Evolutionary conservation across 2,113 vertebrate species (phyloP).

Genomic region (Varanus salvator): DNA sequence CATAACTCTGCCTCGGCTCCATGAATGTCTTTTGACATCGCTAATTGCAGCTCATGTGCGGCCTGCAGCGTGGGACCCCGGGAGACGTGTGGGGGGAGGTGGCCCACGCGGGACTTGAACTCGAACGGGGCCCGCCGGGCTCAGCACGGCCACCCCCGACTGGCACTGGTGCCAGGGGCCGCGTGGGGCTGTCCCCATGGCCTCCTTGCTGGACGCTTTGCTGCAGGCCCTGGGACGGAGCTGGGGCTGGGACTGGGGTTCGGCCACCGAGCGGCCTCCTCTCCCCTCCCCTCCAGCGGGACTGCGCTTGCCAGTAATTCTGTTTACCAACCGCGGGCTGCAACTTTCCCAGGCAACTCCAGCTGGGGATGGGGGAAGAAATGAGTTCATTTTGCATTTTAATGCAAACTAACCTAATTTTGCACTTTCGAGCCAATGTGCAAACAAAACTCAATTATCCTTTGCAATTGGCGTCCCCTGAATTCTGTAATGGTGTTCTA

Average conservation of each 20-base stretch:
- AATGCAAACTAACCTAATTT: no score
- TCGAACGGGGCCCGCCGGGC: neutral
- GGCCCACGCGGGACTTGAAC: fast-evolving
- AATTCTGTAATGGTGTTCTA: no score
- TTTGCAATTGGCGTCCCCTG: no score
- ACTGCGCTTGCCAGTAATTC: neutral
- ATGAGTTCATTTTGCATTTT: no score
- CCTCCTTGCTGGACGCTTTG: neutral
- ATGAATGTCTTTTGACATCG: neutral
- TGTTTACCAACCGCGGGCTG: neutral
- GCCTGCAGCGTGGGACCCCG: neutral
- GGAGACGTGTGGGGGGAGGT: neutral
- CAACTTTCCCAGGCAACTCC: neutral
- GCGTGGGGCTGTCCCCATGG: no score
- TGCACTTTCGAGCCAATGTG: no score
- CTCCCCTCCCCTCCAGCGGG: no score
- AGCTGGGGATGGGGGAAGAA: no score
- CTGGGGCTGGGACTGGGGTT: neutral
- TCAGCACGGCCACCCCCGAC: neutral
- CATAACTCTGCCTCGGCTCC: neutral
- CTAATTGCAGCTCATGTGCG: neutral
- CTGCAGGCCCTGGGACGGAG: no score
- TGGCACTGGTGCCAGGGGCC: no score
- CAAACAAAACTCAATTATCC: no score
- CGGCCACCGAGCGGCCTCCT: neutral